Base-by-base conservation (phyloP, 1,140 invertebrate species). In the Tachypleus tridentatus region DNA sequence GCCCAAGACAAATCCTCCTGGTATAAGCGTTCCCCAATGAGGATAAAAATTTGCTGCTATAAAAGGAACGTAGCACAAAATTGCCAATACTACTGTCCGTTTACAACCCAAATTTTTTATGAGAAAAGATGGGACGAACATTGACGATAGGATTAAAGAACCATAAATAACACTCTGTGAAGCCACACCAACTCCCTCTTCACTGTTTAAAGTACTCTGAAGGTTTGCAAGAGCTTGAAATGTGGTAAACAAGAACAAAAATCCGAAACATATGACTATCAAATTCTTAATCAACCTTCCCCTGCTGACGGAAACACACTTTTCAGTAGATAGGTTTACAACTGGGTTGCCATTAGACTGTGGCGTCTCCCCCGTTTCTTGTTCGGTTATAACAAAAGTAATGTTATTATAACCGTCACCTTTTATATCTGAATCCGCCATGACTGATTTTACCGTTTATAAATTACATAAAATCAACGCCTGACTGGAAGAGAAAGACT, bases 211-310 rank as follows among this genome's bases (percentile, higher is more conserved):
- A 49, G 65, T 67, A 10, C 58, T 67, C 62, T 67, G 65, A 6
- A 67, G 62, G 49, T 67, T 67, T 3, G 58, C 47, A 57, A 91
- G 91, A 57, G 90, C 89, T 74, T 88, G 86, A 76, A 93, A 96
- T 51, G 91, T 91, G n/a, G 91, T 93, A 77, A 95, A 95, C 72
- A 95, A 89, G 62, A 94, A 88, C 84, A 94, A 89, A 74, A 95
- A 94, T 3, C 89, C 87, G 58, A 87, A 78, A 67, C 88, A 91
- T 5, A 95, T 87, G 57, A 89, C 84, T 49, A 85, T 81, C 51
- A 94, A 85, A 78, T 93, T 93, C 76, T 91, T 93, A 65, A 91
- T 76, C 72, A 94, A 93, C 67, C 89, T 80, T 85, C 87, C 89
- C 80, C 90, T 90, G 29, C 57, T 60, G 57, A 66, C 29, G 29